Conservation (phyloP, 2,113 vertebrate genomes). For the Elgaria multicarinata region DNA sequence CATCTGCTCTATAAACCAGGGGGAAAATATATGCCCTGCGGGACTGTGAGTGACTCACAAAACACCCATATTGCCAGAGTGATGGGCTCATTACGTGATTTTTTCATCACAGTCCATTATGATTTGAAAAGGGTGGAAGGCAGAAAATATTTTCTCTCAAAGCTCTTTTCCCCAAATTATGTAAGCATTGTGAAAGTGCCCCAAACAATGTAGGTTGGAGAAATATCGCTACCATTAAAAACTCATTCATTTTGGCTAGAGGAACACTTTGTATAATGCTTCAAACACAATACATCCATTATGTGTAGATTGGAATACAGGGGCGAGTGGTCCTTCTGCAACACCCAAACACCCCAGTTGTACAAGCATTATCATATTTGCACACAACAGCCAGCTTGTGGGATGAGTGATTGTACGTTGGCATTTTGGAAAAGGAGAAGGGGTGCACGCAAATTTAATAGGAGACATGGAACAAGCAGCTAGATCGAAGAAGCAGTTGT, state of each 20-base stretch:
- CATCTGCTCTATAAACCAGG: neutral
- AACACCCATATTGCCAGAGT: fast-evolving
- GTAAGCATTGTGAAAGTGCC: neutral
- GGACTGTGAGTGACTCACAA: constrained; percentile 3
- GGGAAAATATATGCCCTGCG: fast-evolving
- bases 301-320: neutral
- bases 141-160: neutral
- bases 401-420: neutral
- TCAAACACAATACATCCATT: neutral
- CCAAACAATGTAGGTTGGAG: neutral
- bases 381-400: neutral
- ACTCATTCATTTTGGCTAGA: neutral
- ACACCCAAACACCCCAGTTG: neutral
- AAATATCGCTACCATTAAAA: neutral
- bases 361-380: neutral
- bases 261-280: neutral
- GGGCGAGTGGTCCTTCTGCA: too few species aligned
- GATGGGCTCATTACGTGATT: fast-evolving
- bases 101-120: neutral
- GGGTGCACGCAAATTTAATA: neutral
- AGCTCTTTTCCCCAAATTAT: constrained; percentile 28
- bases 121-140: neutral
- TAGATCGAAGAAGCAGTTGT: neutral
- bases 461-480: neutral
- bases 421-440: neutral